Evolutionary conservation across 2,888 invertebrate species (phyloP), one percentile per base, ranked within the genome.

Genomic region (Protophormia terraenovae): DNA sequence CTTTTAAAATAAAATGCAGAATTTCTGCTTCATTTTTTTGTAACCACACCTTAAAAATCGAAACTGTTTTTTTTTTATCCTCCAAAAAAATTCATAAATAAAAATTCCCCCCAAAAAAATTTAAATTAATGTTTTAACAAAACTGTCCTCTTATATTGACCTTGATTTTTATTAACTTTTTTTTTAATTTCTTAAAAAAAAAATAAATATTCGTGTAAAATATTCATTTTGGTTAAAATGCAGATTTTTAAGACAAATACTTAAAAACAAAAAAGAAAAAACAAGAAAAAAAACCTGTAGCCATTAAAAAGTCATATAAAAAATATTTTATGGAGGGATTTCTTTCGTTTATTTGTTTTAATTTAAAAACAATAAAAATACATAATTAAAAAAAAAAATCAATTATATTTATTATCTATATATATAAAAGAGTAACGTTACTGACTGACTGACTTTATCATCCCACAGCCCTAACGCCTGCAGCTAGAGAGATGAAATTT

Each of bases 81-180:
- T n/a, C n/a, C 14, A 19, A 45, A 76, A 58, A 45, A 47, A 35
- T 27, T 50, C 55, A 55, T 16, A 64, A 55, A 47, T 60, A 19
- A 29, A 66, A 60, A 38, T 50, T n/a, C n/a, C n/a, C n/a, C 3
- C 24, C 3, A 62, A 79, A 58, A 66, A 58, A 64, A 41, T 5
- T 12, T 29, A 47, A 66, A 38, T 50, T 22, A 22, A 45, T 45
- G 2, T 60, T 50, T 27, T 50, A 29, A 60, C 32, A 62, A 72
- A 79, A 55, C 22, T 80, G 72, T 80, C 79, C 72, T 55, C 64
- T 66, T 72, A n/a, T n/a, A 55, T 22, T 80, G 45, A 72, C 79
- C 79, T 80, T 80, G 79, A 72, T 80, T 80, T 72, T 80, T 72
- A 80, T 80, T 80, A 55, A 55, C 45, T 32, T 7, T n/a, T 27